phyloP scores from a whole-genome alignment of 2,113 vertebrate species.

The Numenius arquata region DNA sequence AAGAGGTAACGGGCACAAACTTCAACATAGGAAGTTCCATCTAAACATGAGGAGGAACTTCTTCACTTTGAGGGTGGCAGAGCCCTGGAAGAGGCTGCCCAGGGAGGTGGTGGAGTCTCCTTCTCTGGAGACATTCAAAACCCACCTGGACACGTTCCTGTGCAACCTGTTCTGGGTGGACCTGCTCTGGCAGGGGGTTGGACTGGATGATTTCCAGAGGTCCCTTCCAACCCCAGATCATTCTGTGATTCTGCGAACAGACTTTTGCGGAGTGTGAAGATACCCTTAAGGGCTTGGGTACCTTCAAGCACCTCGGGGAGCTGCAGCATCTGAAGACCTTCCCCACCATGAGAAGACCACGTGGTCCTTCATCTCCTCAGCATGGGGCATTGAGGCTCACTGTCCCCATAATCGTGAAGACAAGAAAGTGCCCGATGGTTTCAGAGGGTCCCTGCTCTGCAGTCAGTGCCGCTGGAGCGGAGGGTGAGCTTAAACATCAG shows the following conservation, averaged over 20 bases:
- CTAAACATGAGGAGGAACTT: too few relatives aligned
- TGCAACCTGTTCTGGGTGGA: too few relatives aligned
- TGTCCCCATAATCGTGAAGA: background rate
- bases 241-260: background rate
- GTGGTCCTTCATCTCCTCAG: background rate
- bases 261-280: background rate
- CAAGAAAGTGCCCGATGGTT: background rate
- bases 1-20: too few relatives aligned
- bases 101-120: too few relatives aligned
- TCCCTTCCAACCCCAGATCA: too few relatives aligned
- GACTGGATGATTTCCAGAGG: too few relatives aligned
- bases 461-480: rapidly evolving
- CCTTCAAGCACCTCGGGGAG: background rate
- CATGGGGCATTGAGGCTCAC: background rate
- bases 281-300: background rate
- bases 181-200: too few relatives aligned
- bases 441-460: background rate
- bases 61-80: too few relatives aligned
- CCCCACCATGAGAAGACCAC: rapidly evolving
- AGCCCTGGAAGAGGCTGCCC: too few relatives aligned
- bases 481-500: background rate
- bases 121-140: too few relatives aligned
- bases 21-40: too few relatives aligned
- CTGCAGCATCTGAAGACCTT: background rate
- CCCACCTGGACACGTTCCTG: too few relatives aligned